Base-by-base conservation (phyloP, 2,797 vertebrate species). In the Centropyge bicolor region DNA sequence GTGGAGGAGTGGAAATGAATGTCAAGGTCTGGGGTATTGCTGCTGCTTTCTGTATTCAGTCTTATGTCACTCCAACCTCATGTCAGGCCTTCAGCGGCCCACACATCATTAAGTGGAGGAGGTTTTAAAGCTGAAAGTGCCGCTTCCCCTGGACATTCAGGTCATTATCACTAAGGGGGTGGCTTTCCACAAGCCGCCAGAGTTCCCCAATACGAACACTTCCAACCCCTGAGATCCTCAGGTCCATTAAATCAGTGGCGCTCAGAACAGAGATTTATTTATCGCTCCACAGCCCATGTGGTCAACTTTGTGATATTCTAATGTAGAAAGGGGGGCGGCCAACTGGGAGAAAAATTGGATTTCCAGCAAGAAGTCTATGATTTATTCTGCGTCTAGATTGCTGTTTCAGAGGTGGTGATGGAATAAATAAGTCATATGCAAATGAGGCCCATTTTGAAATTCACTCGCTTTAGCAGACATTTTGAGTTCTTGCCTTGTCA, bases 291-390 rank as follows among this genome's bases (percentile, higher is more conserved):
- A 56, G 55, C 74, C 73, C 83, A 73, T 83, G 81, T 86, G 85
- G 83, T 86, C 79, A 84, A 65, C 76, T 86, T 86, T 88, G 76
- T 85, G 70, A 82, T 82, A 84, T 85, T 91, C 68, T 83, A 90
- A 90, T 86, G 80, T 79, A 68, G 80, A 74, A 78, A 70, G 22
- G 38, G 66, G 59, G 27, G 81, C 80, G 35, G 62, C 79, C 86
- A 76, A 70, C 84, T 73, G 80, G 64, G 83, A 84, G 72, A 70
- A 75, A 83, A 88, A 85, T 76, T 81, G 66, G 76, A 85, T 92
- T 92, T 89, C 57, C 76, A 80, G 76, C 81, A 57, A 74, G 79
- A 83, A 48, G 60, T 85, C 52, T 65, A 45, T 61, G 61, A 82
- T 85, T 86, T 76, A 75, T 82, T 79, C 49, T 46, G 11, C 1